Evolutionary conservation across 92 coral and sea anemone species (phyloP), one percentile per base, ranked within the genome.

Genomic region (Porites rus): DNA sequence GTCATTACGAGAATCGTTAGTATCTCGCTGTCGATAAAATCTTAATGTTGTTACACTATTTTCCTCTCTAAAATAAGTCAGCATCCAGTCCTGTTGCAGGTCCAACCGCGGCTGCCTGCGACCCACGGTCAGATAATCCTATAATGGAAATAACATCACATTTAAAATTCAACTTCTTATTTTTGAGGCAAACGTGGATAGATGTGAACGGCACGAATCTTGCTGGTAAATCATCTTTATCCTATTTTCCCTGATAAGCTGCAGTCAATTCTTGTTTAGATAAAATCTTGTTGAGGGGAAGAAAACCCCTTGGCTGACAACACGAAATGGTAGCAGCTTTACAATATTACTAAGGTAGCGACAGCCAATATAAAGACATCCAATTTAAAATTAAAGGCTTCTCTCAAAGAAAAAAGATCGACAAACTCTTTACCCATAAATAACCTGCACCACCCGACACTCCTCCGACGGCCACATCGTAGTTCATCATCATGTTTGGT

Each of bases 1-100:
- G 43, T 56, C 61, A 10, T 56, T 56, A 10, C 3, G 5, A 4
- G 46, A 38, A 56, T 56, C 61, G 12, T 10, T 18, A 6, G 85
- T 81, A 43, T 69, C 19, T 56, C 64, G 76, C 58, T 53, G 20
- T 68, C 85, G 85, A 38, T 31, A 69, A 68, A 54, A 81, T 31
- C 18, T 54, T 6, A 81, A 56, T 68, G 25, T 69, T 54, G 85
- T 81, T 8, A 69, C 68, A 17, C 46, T 38, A 17, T 81, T 22
- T 8, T 56, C 8, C 70, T 81, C 77, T 11, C 28, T 81, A 20
- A 68, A 70, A 14, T 54, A 13, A 18, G 24, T 69, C 14, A 81
- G 31, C 52, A 0, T 69, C 85, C 85, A 81, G 68, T 81, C 68
- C 16, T 69, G 85, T 4, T 54, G 38, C 18, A 7, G 0, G 43